Evolutionary conservation across 2,113 vertebrate genomes (phyloP).

Genomic region (Proterorhinus semilunaris): DNA sequence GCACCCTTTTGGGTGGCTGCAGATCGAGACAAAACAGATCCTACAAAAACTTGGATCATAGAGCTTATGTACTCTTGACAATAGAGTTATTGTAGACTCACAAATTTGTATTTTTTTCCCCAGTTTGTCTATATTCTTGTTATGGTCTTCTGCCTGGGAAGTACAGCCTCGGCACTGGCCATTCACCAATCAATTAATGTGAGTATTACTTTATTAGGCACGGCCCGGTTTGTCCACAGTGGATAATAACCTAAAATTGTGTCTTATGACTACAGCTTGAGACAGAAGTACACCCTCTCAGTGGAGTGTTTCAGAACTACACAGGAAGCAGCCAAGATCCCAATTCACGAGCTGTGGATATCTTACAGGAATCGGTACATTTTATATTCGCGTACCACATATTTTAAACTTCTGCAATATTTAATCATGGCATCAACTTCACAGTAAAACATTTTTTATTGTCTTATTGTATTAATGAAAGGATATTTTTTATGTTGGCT

Average conservation of each 20-base stretch:
- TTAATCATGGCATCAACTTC: no score
- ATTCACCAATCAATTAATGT: slow-evolving; percentile 42
- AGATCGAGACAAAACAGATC: no score
- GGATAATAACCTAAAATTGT: not conserved
- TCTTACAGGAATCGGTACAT: slow-evolving; percentile 44
- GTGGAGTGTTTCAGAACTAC: slow-evolving; percentile 62
- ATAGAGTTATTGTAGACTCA: no score
- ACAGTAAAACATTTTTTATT: no score
- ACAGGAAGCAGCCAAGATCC: slow-evolving; percentile 49
- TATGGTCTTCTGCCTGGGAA: slow-evolving; percentile 55
- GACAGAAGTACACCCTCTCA: slow-evolving; percentile 47
- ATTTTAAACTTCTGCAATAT: no score
- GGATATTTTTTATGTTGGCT: no score
- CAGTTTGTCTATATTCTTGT: slow-evolving; percentile 69
- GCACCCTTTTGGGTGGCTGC: no score
- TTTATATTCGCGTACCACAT: not conserved
- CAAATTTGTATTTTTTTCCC: not conserved
- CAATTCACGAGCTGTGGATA: slow-evolving; percentile 45
- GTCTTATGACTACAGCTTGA: slow-evolving; percentile 47
- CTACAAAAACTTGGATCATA: no score
- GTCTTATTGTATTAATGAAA: no score
- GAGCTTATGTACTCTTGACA: no score
- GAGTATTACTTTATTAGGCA: slow-evolving; percentile 20
- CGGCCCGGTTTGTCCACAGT: not conserved
- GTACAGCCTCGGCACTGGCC: slow-evolving; percentile 52